These are phyloP conservation scores for Callimorpha dominula DNA, from an alignment of 2,888 invertebrate genomes.

Conservation along the genomic window DNA sequence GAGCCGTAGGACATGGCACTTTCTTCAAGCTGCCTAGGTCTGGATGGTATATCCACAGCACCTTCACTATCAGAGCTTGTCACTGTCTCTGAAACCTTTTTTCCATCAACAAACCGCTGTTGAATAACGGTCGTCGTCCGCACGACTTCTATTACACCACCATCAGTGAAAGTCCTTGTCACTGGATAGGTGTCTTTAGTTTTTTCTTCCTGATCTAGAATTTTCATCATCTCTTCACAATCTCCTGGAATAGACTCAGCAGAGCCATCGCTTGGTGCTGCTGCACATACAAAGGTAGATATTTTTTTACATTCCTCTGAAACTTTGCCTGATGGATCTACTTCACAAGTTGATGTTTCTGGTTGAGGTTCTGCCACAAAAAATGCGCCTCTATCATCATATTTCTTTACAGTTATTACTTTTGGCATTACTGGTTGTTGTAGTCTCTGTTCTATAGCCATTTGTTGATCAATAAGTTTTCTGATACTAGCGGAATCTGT, in stretches of 20 bases:
- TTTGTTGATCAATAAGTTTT: constrained; percentile 82
- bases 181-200: constrained; percentile 61
- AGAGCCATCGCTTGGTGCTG: constrained; percentile 82
- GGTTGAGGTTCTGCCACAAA: constrained; percentile 78
- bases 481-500: constrained; percentile 81
- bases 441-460: constrained; percentile 79
- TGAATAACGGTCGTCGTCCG: constrained; percentile 81
- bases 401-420: constrained; percentile 81
- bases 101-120: constrained; percentile 81
- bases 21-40: constrained; percentile 72
- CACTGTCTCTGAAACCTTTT: constrained; percentile 80
- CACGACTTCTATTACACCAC: constrained; percentile 77
- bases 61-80: constrained; percentile 76
- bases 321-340: constrained; percentile 60
- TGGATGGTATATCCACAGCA: constrained; percentile 80
- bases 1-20: constrained; percentile 79
- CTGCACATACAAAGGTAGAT: constrained; percentile 79
- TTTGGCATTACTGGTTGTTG: constrained; percentile 75
- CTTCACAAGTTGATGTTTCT: constrained; percentile 56
- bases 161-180: constrained; percentile 68
- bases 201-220: constrained; percentile 84
- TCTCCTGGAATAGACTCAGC: constrained; percentile 86
- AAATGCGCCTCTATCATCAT: constrained; percentile 81
- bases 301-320: constrained; percentile 78
- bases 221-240: constrained; percentile 88